These are phyloP conservation scores for Salvelinus namaycush DNA, from an alignment of 2,113 vertebrate genomes.

Conservation along the genomic window DNA sequence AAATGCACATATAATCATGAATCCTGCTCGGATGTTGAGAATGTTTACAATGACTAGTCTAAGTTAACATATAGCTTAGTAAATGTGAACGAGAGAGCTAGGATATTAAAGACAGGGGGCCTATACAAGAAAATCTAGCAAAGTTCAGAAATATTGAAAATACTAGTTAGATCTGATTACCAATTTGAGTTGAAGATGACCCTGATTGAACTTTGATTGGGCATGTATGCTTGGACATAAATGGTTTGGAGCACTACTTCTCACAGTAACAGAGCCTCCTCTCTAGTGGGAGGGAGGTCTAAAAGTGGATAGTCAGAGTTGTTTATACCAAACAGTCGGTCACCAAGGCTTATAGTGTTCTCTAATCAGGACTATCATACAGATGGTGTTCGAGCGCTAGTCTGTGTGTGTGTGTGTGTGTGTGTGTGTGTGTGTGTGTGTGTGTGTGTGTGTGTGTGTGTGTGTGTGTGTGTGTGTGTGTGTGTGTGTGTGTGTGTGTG, in stretches of 20 bases:
- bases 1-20: no score
- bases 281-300: neutral
- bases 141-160: no score
- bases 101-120: neutral
- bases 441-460: no score
- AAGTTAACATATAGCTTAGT: neutral
- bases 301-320: neutral
- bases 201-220: neutral
- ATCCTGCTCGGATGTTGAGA: neutral
- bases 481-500: no score
- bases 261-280: neutral
- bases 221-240: neutral
- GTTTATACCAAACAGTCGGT: neutral
- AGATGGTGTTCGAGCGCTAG: slow-evolving; percentile 4
- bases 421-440: no score
- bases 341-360: neutral
- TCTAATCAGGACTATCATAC: neutral
- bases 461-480: no score
- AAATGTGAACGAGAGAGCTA: neutral
- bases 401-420: no score
- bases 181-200: neutral
- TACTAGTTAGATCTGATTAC: no score
- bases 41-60: neutral
- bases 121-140: no score
- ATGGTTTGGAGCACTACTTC: neutral